Evolutionary conservation across 2,113 vertebrate species (phyloP).

Genomic region (Sander vitreus): DNA sequence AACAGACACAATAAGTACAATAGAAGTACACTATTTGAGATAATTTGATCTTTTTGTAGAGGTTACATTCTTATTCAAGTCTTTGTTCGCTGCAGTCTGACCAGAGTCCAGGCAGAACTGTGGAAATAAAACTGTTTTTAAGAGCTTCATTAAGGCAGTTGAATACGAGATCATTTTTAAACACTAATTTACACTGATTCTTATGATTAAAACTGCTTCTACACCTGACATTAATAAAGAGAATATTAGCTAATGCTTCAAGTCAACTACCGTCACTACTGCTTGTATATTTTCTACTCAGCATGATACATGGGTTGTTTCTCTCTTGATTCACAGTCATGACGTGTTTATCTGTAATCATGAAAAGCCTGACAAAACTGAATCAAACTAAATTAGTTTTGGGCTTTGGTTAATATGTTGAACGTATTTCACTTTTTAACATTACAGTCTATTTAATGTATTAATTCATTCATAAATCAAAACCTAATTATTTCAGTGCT

Average conservation of each 20-base stretch:
- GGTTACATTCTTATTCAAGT: slow-evolving; percentile 82
- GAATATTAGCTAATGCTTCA: slow-evolving; percentile 54
- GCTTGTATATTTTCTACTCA: slow-evolving; percentile 65
- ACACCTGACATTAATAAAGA: slow-evolving; percentile 57
- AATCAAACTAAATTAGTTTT: neutral
- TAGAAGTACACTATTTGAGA: slow-evolving; percentile 48
- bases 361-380: slow-evolving; percentile 11
- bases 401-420: neutral
- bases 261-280: slow-evolving; percentile 66
- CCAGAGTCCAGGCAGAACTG: slow-evolving; percentile 27
- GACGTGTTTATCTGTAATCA: slow-evolving; percentile 18
- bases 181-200: slow-evolving; percentile 53
- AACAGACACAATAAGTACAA: slow-evolving; percentile 48
- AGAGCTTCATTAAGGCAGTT: slow-evolving; percentile 77
- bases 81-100: slow-evolving; percentile 55
- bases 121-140: slow-evolving; percentile 41
- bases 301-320: slow-evolving; percentile 51
- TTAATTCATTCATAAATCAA: slow-evolving; percentile 2
- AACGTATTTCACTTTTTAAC: neutral
- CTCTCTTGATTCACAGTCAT: slow-evolving; percentile 51
- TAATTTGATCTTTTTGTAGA: slow-evolving; percentile 52
- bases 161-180: slow-evolving; percentile 57
- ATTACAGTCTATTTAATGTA: slow-evolving; percentile 9
- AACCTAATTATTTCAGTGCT: neutral
- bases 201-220: slow-evolving; percentile 54